phyloP scores from a whole-genome alignment of 2,113 vertebrate genomes.

The Dendrocopos noguchii region DNA sequence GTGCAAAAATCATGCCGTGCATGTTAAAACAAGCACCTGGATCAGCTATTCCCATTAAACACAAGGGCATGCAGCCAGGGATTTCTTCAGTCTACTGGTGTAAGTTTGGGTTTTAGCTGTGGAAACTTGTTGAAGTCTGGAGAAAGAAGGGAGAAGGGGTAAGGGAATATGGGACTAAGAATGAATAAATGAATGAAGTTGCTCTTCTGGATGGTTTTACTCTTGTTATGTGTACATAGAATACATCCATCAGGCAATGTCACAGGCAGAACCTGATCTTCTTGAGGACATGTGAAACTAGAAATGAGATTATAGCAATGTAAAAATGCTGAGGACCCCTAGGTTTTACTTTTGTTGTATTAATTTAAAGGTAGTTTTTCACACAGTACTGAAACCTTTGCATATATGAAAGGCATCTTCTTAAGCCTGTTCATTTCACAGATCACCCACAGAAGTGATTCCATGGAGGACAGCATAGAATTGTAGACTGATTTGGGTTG shows the following conservation, averaged over 20 bases:
- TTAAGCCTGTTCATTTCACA: neutral
- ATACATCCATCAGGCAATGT: neutral
- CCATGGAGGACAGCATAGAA: neutral
- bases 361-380: neutral
- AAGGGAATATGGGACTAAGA: neutral
- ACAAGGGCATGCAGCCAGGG: neutral
- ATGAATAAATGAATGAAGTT: neutral
- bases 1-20: conserved; percentile 13
- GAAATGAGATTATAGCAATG: neutral
- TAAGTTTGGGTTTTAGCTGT: neutral
- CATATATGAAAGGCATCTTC: neutral
- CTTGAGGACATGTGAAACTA: neutral
- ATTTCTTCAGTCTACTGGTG: neutral
- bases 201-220: neutral
- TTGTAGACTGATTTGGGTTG: neutral
- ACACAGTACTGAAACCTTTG: neutral
- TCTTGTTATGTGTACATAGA: neutral
- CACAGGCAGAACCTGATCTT: conserved; percentile 19
- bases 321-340: neutral
- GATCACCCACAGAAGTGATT: neutral
- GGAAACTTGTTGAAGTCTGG: neutral
- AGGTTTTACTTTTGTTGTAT: neutral
- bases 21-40: conserved; percentile 67
- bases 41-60: conserved; percentile 30
- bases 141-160: neutral